phyloP scores from a whole-genome alignment of 2,888 invertebrate genomes.

The Cryptophagus acutangulus region DNA sequence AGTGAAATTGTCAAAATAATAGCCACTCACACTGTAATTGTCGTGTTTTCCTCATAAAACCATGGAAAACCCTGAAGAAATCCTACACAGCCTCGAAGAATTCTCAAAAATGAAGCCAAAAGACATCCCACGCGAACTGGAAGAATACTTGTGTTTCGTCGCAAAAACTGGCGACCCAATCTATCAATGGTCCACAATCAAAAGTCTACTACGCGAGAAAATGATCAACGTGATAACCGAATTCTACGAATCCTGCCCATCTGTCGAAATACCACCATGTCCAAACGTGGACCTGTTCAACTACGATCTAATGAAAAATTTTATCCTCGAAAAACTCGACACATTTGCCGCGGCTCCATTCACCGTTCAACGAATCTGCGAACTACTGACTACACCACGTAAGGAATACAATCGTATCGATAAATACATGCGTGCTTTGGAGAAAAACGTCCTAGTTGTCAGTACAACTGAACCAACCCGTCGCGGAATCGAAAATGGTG shows the following conservation, averaged over 20 bases:
- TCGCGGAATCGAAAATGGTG: constrained; percentile 63
- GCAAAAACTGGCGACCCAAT: constrained; percentile 92
- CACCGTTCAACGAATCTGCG: constrained; percentile 93
- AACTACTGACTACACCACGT: constrained; percentile 82
- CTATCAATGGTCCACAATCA: constrained; percentile 85
- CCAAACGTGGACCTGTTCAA: constrained; percentile 90
- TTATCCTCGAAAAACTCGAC: constrained; percentile 74
- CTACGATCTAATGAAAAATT: constrained; percentile 82
- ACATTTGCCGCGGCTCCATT: constrained; percentile 88
- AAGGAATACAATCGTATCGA: constrained; percentile 94
- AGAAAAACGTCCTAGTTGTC: constrained; percentile 89
- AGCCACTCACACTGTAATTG: too few relatives aligned
- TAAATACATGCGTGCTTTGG: constrained; percentile 94
- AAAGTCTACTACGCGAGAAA: constrained; percentile 84
- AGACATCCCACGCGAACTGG: constrained; percentile 82
- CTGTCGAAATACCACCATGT: constrained; percentile 74
- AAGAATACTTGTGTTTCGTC: constrained; percentile 84
- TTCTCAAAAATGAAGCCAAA: constrained; percentile 71
- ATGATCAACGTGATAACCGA: constrained; percentile 80
- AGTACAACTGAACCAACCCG: constrained; percentile 68
- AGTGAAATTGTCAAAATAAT: too few relatives aligned
- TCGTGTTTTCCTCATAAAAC: constrained; percentile 16
- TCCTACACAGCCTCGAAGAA: constrained; percentile 76
- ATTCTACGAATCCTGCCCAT: constrained; percentile 75
- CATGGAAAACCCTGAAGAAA: constrained; percentile 84